Percentiles rank a stretch among this genome's conserved stretches.
These are phyloP conservation scores for Chloroceryle aenea DNA, from an alignment of 2,113 vertebrate species.

Conservation along the genomic window DNA sequence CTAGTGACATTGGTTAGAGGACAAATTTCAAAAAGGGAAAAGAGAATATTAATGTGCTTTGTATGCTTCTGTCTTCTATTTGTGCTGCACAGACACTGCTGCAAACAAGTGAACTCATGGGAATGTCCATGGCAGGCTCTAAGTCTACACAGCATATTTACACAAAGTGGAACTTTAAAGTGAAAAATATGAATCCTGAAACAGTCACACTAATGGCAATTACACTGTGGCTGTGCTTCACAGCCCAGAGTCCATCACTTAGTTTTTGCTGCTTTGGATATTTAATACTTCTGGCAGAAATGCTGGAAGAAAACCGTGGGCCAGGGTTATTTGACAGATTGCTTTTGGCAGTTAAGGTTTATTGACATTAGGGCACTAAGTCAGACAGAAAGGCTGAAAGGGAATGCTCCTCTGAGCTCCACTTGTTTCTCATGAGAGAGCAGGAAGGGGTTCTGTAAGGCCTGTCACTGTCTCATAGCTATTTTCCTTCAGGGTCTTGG, in stretches of 20 bases:
- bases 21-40: not conserved
- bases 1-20: not conserved
- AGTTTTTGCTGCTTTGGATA: not conserved
- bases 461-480: not conserved
- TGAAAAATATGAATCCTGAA: not conserved
- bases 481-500: not conserved
- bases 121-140: not conserved
- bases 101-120: not conserved
- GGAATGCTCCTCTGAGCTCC: not conserved
- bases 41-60: conserved; percentile 4
- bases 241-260: not conserved
- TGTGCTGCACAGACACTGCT: not conserved
- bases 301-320: not conserved
- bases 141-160: not conserved
- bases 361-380: not conserved
- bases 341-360: not conserved
- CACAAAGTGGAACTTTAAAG: not conserved
- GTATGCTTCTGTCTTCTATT: conserved; percentile 9
- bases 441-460: not conserved
- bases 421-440: not conserved
- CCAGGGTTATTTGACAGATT: not conserved
- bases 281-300: not conserved
- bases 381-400: not conserved
- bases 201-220: not conserved
- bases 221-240: not conserved